Evolutionary conservation across 2,888 invertebrate species (phyloP).

Genomic region (Acrocyrtus sp.): DNA sequence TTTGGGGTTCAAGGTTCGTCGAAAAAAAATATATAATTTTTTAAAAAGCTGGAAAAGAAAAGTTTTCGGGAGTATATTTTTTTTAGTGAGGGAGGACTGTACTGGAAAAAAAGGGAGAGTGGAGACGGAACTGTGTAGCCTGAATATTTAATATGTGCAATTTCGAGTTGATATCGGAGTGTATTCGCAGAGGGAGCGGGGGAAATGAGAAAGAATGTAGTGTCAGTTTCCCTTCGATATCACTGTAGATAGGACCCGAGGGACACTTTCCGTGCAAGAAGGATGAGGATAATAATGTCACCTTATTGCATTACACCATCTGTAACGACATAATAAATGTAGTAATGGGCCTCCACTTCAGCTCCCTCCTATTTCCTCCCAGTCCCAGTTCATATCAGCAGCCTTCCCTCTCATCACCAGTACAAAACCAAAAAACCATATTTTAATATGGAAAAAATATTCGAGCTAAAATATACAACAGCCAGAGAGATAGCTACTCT

Average conservation of each 20-base stretch:
- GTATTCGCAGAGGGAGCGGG: constrained; percentile 61
- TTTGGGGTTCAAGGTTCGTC: too few species aligned
- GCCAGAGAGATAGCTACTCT: too few species aligned
- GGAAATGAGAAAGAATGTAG: constrained; percentile 62
- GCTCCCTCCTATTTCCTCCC: too few species aligned
- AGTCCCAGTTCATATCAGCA: too few species aligned
- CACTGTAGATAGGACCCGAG: constrained; percentile 63
- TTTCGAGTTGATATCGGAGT: constrained; percentile 62
- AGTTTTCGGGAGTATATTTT: neutral
- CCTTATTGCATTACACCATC: constrained; percentile 62
- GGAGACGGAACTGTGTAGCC: constrained; percentile 1
- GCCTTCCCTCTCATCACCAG: neutral
- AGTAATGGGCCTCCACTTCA: constrained; percentile 57
- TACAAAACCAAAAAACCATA: too few species aligned
- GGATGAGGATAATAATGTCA: constrained; percentile 63
- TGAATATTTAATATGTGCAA: constrained; percentile 64
- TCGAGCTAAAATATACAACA: too few species aligned
- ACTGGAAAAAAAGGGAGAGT: neutral
- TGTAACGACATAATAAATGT: constrained; percentile 64
- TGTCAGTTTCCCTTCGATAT: constrained; percentile 64
- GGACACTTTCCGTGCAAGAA: constrained; percentile 59
- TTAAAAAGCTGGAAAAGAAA: neutral
- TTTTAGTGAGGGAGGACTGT: neutral
- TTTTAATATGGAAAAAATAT: too few species aligned
- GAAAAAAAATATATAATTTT: neutral